These are phyloP conservation scores for Burhinus oedicnemus DNA, from an alignment of 2,113 vertebrate species.

Conservation along the genomic window DNA sequence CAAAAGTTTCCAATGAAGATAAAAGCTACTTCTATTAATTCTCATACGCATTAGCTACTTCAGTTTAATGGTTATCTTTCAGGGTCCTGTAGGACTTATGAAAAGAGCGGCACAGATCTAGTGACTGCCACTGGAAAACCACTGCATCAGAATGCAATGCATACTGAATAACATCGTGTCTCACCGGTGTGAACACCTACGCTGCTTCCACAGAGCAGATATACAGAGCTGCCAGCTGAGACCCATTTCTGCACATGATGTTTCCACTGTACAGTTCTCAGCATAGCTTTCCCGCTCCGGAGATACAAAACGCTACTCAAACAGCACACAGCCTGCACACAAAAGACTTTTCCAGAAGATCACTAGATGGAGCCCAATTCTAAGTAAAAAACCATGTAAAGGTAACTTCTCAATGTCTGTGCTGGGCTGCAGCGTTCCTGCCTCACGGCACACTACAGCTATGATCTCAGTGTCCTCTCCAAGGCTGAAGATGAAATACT, in stretches of 20 bases:
- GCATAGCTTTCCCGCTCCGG: not conserved
- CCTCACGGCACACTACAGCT: not conserved
- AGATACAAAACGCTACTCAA: not conserved
- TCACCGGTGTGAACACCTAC: not conserved
- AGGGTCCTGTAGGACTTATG: not conserved
- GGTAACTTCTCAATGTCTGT: not conserved
- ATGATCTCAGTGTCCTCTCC: not conserved
- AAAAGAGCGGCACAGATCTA: rapidly evolving
- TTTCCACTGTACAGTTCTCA: not conserved
- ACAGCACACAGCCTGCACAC: not conserved
- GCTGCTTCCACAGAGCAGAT: not conserved
- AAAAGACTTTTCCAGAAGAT: not conserved
- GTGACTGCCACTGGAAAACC: not conserved
- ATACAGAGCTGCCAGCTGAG: not conserved
- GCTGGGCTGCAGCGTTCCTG: not conserved
- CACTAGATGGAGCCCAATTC: conserved; percentile 33
- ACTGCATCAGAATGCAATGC: rapidly evolving
- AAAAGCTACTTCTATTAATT: not conserved
- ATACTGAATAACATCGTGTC: rapidly evolving
- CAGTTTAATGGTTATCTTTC: not conserved
- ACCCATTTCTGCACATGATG: rapidly evolving
- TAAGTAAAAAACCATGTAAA: not conserved
- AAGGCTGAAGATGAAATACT: not conserved
- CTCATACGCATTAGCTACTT: not conserved
- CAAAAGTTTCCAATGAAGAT: not conserved